phyloP scores from a whole-genome alignment of 1,140 invertebrate species.

The Neodiprion pinetum region DNA sequence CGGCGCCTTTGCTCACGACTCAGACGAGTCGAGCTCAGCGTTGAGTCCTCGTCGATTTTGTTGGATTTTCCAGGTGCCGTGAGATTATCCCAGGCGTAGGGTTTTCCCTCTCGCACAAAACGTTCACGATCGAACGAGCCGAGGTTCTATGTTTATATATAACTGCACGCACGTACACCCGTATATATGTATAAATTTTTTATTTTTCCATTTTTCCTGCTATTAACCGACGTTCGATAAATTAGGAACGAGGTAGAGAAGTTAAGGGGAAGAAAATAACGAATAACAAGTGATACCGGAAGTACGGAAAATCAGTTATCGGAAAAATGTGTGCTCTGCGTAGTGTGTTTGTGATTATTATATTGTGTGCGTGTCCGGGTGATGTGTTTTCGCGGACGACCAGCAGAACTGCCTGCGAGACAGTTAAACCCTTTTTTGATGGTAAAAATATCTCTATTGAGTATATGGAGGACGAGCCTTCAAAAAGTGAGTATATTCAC shows the following conservation, averaged over 20 bases:
- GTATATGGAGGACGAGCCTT: conserved; percentile 1
- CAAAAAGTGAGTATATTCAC: conserved; percentile 28
- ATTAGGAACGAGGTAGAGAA: too few relatives aligned
- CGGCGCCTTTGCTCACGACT: background rate
- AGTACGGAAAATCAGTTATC: too few relatives aligned
- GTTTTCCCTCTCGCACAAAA: too few relatives aligned
- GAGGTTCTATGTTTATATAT: too few relatives aligned
- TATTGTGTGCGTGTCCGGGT: conserved; percentile 28
- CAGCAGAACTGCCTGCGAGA: conserved; percentile 38
- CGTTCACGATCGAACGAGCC: too few relatives aligned
- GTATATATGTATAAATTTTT: too few relatives aligned
- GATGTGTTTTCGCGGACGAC: conserved; percentile 34
- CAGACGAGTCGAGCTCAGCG: conserved; percentile 12
- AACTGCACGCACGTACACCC: too few relatives aligned
- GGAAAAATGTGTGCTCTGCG: conserved; percentile 9
- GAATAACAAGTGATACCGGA: too few relatives aligned
- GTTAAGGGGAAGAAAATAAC: too few relatives aligned
- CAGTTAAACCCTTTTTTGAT: conserved; percentile 43
- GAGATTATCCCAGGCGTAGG: too few relatives aligned
- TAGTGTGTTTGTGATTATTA: conserved; percentile 19
- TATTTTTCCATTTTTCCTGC: too few relatives aligned
- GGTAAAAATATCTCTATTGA: conserved; percentile 41
- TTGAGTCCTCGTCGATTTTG: background rate
- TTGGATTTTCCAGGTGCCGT: background rate
- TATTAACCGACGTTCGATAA: too few relatives aligned